phyloP scores from a whole-genome alignment of 2,888 invertebrate species.

The Imbricaverruca yamaguchii region DNA sequence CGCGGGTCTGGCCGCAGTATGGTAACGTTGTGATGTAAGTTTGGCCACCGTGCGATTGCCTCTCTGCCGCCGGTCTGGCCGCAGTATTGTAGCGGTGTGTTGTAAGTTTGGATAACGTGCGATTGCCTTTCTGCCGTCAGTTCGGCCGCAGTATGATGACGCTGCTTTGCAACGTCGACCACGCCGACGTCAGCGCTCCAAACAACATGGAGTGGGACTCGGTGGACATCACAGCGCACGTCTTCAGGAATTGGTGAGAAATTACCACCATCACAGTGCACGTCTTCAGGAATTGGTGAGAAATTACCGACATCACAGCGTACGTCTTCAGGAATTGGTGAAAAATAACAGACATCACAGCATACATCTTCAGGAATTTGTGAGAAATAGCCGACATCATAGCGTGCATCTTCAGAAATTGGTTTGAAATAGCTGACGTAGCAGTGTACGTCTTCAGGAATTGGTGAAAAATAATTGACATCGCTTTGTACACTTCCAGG shows the following conservation, averaged over 20 bases:
- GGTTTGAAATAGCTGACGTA: no score
- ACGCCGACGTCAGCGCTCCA: conserved; percentile 74
- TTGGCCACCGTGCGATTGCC: background rate
- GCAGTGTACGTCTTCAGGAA: no score
- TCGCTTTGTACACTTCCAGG: no score
- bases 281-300: no score
- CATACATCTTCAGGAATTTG: no score
- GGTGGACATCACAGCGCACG: conserved; percentile 69
- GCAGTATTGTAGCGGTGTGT: background rate
- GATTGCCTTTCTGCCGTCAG: background rate
- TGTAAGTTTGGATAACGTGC: background rate
- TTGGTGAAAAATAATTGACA: no score
- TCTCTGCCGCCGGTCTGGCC: background rate
- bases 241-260: conserved; percentile 65
- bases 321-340: no score
- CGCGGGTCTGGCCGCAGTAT: background rate
- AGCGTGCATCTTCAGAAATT: no score
- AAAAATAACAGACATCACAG: no score
- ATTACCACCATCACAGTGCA: no score
- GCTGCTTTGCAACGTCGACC: conserved; percentile 69
- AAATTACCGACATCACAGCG: no score
- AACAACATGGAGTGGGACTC: conserved; percentile 92
- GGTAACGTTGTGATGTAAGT: background rate
- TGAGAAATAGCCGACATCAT: no score
- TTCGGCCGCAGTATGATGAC: conserved; percentile 84